Percentiles rank a stretch among this genome's conserved stretches.
Conservation (phyloP, 2,113 vertebrate genomes). For the Ptyas mucosa region DNA sequence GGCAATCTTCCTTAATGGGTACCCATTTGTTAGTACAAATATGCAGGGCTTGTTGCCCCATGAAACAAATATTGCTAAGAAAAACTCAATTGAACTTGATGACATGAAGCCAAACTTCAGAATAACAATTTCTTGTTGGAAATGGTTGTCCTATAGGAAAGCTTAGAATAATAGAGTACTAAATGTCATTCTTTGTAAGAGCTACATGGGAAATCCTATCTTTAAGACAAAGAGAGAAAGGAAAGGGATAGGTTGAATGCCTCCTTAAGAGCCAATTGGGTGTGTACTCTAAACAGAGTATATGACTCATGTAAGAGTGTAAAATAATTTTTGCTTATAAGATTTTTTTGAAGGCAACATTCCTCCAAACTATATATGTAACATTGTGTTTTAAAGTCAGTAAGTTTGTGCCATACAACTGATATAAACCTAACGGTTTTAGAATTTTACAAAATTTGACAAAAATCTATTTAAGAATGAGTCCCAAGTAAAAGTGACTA, state of each 20-base stretch:
- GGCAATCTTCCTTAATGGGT: not conserved
- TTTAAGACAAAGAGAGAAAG: constrained; percentile 17
- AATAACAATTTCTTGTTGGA: not conserved
- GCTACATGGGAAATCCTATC: constrained; percentile 22
- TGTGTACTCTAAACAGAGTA: not conserved
- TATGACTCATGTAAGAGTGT: not conserved
- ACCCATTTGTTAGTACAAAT: not conserved
- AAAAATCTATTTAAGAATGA: not conserved
- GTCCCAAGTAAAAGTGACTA: not conserved
- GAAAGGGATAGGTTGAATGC: not conserved
- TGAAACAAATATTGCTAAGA: not conserved
- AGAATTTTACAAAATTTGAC: not conserved
- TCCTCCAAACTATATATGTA: not conserved
- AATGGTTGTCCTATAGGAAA: constrained; percentile 10
- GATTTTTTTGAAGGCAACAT: not conserved
- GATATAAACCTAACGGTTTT: not conserved
- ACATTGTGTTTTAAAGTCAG: not conserved
- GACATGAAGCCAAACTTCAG: constrained; percentile 35
- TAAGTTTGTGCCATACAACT: not conserved
- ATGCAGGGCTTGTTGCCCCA: too few relatives aligned
- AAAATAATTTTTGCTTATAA: not conserved
- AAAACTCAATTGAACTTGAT: constrained; percentile 15
- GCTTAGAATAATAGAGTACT: not conserved
- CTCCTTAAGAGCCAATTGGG: not conserved
- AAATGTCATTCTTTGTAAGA: constrained; percentile 13